Base-by-base conservation (phyloP, 92 coral and sea anemone genomes). In the Isaurus tuberculatus region DNA sequence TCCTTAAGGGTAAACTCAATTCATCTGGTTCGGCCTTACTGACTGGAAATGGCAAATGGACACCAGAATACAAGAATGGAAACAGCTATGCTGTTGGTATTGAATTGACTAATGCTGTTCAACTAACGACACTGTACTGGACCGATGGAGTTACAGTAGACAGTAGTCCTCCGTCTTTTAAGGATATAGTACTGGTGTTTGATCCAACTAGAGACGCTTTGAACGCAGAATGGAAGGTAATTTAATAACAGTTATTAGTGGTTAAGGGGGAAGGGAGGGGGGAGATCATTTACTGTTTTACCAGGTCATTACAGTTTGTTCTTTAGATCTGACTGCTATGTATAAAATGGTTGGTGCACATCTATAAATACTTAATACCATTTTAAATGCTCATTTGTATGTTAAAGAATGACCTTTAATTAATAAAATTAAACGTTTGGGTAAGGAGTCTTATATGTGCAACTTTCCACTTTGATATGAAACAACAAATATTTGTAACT, bases 121-220 rank as follows among this genome's bases (percentile, higher is more conserved):
- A 83, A 11, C 87, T 96, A 5, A 79, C 67, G 65, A 36, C 89
- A 15, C 84, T 84, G 48, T 92, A 86, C 61, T 96, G 99, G 99
- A 96, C 98, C 51, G 79, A 77, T 57, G 98, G 94, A 1, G 97
- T 96, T 19, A 42, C 81, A 8, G 91, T 96, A 28, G 99, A 96
- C 72, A 91, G 89, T 63, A 91, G 95, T 4, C 97, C 99, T 20
- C 99, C 99, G 20, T 79, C 78, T 13, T 89, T 92, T 27, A 92
- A 85, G 26, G 87, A 89, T 30, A 44, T 92, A 1, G 63, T 72
- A 37, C 86, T 94, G 29, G 65, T 44, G 23, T 96, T 92, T 84
- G 72, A 89, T 33, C 94, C 97, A 48, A 46, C 53, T 33, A 88
- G 64, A 44, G 88, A 90, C 37, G 80, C 97, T 0, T 36, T 96